Evolutionary conservation across 2,113 vertebrate genomes (phyloP).

Genomic region (Mirza zaza): DNA sequence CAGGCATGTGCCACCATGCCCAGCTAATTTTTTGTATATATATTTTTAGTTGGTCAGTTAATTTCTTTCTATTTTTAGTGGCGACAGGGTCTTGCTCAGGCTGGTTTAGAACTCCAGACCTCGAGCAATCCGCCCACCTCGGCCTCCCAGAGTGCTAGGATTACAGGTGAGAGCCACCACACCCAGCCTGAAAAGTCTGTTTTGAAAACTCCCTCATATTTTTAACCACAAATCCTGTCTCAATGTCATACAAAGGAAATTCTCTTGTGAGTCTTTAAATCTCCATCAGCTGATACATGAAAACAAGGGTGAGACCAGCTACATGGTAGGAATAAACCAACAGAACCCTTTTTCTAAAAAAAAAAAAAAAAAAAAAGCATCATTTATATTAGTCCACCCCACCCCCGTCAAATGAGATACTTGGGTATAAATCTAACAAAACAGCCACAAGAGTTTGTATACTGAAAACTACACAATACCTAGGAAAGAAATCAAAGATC

Average conservation of each 20-base stretch:
- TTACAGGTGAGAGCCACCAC: too few species aligned
- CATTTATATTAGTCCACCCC: background rate
- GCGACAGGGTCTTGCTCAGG: too few species aligned
- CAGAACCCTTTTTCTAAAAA: background rate
- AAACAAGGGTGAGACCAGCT: background rate
- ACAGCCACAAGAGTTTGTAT: background rate
- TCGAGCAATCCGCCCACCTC: too few species aligned
- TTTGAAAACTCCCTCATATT: background rate
- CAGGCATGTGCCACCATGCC: too few species aligned
- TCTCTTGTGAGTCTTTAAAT: constrained; percentile 40
- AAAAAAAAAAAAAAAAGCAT: background rate
- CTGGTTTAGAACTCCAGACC: too few species aligned
- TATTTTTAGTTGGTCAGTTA: too few species aligned
- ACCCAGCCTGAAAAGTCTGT: background rate
- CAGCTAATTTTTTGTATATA: too few species aligned
- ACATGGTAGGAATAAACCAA: background rate
- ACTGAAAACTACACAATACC: background rate
- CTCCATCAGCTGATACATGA: constrained; percentile 16
- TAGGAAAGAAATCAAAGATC: background rate
- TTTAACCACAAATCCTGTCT: background rate
- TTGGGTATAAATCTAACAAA: background rate
- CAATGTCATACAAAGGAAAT: constrained; percentile 32
- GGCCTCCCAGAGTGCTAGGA: too few species aligned
- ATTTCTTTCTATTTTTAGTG: too few species aligned
- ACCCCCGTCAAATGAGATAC: background rate